phyloP scores from a whole-genome alignment of 2,113 vertebrate species.

The Nematolebias whitei region DNA sequence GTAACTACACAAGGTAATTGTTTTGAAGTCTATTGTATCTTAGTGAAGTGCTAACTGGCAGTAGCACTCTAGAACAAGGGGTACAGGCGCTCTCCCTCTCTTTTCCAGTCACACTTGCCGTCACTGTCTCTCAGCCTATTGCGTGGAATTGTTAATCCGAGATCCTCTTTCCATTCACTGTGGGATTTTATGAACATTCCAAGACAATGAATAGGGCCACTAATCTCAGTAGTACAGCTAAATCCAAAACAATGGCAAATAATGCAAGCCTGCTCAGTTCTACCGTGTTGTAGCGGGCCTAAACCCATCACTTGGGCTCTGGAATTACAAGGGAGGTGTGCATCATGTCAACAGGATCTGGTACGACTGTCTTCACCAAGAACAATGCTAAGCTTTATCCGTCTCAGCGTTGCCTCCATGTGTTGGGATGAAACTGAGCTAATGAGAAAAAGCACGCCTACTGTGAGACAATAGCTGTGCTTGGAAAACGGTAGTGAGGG shows the following conservation, averaged over 20 bases:
- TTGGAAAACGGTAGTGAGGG: constrained; percentile 60
- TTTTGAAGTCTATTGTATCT: constrained; percentile 72
- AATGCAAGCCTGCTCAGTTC: constrained; percentile 77
- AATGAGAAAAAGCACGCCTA: constrained; percentile 70
- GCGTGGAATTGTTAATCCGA: constrained; percentile 79
- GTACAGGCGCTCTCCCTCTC: constrained; percentile 33
- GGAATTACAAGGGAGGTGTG: constrained; percentile 80
- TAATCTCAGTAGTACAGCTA: constrained; percentile 83
- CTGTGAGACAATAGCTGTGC: constrained; percentile 63
- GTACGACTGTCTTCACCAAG: constrained; percentile 66
- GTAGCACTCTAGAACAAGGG: constrained; percentile 47
- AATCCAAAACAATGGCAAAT: constrained; percentile 81
- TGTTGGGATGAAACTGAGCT: constrained; percentile 69
- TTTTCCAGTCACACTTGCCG: constrained; percentile 33
- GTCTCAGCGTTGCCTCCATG: constrained; percentile 63
- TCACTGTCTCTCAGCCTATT: constrained; percentile 59
- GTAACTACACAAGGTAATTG: constrained; percentile 73
- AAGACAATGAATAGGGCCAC: constrained; percentile 78
- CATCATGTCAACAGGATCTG: constrained; percentile 77
- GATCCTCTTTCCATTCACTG: constrained; percentile 81
- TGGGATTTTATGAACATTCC: constrained; percentile 83
- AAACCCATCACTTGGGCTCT: constrained; percentile 77
- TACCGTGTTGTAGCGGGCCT: constrained; percentile 74
- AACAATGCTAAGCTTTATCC: constrained; percentile 78
- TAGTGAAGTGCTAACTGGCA: constrained; percentile 67